These are phyloP conservation scores for Drosophila tristis DNA, from an alignment of 1,140 invertebrate species.

Conservation along the genomic window DNA sequence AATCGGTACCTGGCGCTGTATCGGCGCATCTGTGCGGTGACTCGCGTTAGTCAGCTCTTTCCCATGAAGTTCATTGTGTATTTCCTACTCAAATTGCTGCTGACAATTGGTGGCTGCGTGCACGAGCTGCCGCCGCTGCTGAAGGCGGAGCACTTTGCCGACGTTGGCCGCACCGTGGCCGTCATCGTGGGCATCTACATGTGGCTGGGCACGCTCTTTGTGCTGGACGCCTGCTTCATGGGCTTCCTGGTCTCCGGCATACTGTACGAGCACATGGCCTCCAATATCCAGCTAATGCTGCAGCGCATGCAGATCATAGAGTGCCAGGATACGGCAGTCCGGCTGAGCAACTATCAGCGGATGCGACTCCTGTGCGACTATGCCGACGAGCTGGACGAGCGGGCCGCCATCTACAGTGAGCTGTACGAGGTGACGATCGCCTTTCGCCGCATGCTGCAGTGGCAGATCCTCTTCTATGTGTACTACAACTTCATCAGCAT, in stretches of 20 bases:
- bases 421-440: slow-evolving; percentile 54
- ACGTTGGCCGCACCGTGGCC: background rate
- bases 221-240: slow-evolving; percentile 67
- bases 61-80: slow-evolving; percentile 42
- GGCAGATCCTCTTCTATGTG: slow-evolving; percentile 72
- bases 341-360: slow-evolving; percentile 45
- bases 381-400: slow-evolving; percentile 59
- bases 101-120: slow-evolving; percentile 51
- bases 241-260: slow-evolving; percentile 64
- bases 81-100: slow-evolving; percentile 41
- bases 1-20: slow-evolving; percentile 66
- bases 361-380: slow-evolving; percentile 63
- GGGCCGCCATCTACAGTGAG: slow-evolving; percentile 57
- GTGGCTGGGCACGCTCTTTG: slow-evolving; percentile 70
- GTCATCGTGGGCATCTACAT: slow-evolving; percentile 52
- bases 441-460: slow-evolving; percentile 64
- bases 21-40: slow-evolving; percentile 38
- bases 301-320: slow-evolving; percentile 56
- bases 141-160: background rate
- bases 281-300: slow-evolving; percentile 55
- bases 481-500: slow-evolving; percentile 71
- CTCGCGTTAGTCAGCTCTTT: slow-evolving; percentile 30
- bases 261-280: slow-evolving; percentile 66
- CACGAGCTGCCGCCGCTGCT: slow-evolving; percentile 54
- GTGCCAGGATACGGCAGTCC: slow-evolving; percentile 3